Conservation (phyloP, 1,140 invertebrate genomes). For the Drosophila arawakana region DNA sequence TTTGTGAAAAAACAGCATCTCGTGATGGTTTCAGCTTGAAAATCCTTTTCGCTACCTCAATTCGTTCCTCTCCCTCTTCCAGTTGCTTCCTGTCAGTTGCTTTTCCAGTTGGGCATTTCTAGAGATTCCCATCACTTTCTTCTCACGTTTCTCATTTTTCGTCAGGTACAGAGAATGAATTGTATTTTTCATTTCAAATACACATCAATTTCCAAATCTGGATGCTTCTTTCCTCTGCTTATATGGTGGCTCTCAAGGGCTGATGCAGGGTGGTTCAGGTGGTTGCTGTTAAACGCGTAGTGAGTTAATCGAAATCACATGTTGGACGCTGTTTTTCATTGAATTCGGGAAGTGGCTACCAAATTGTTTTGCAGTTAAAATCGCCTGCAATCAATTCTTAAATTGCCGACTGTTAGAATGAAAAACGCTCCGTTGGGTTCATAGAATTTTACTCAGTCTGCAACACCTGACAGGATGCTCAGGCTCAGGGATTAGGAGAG, state of each 20-base stretch:
- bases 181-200: slow-evolving; percentile 48
- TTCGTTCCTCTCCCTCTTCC: neutral
- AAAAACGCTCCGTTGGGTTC: slow-evolving; percentile 36
- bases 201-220: slow-evolving; percentile 63
- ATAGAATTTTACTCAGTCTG: slow-evolving; percentile 25
- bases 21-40: slow-evolving; percentile 46
- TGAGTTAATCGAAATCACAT: slow-evolving; percentile 29
- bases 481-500: neutral
- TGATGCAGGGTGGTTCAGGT: neutral
- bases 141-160: slow-evolving; percentile 2
- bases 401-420: slow-evolving; percentile 57
- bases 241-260: neutral
- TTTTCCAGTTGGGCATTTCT: neutral
- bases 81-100: slow-evolving; percentile 29
- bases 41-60: slow-evolving; percentile 45
- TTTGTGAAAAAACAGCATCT: slow-evolving; percentile 2
- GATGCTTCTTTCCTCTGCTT: slow-evolving; percentile 20
- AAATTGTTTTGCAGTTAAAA: slow-evolving; percentile 50
- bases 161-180: slow-evolving; percentile 27
- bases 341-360: neutral
- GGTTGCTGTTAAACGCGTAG: neutral
- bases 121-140: slow-evolving; percentile 4
- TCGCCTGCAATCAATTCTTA: slow-evolving; percentile 54
- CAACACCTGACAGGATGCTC: slow-evolving; percentile 17
- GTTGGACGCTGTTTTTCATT: slow-evolving; percentile 21